Conservation (phyloP, 1,140 invertebrate species). For the Hirudo medicinalis region DNA sequence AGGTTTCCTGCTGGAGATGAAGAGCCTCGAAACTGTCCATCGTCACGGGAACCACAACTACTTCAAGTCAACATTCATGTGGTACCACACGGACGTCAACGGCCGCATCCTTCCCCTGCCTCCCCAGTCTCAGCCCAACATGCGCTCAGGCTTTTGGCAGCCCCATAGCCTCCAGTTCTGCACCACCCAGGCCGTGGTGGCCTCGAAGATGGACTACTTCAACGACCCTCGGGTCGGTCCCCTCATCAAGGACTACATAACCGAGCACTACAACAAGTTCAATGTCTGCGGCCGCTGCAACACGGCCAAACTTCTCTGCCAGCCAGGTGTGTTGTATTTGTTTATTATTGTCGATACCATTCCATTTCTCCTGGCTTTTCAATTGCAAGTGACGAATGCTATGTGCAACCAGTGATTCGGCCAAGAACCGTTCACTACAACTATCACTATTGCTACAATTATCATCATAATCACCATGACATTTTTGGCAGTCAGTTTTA, state of each 20-base stretch:
- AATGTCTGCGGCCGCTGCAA: conserved; percentile 41
- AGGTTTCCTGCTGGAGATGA: conserved; percentile 41
- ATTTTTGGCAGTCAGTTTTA: too few relatives aligned
- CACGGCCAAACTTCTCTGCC: conserved; percentile 31
- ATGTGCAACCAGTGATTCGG: too few relatives aligned
- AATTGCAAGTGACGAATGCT: too few relatives aligned
- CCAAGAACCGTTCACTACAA: too few relatives aligned
- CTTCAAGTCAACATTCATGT: conserved; percentile 47
- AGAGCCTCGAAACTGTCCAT: conserved; percentile 42
- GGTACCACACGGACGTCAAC: conserved; percentile 46
- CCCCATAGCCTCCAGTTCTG: conserved; percentile 30
- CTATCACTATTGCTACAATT: too few relatives aligned
- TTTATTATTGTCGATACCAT: neutral
- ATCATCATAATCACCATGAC: too few relatives aligned
- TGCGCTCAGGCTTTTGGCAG: too few relatives aligned
- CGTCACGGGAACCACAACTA: conserved; percentile 48
- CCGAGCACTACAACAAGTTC: conserved; percentile 39
- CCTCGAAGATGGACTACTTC: conserved; percentile 41
- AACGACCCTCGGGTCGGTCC: conserved; percentile 31
- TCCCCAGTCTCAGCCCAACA: too few relatives aligned
- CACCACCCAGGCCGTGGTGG: conserved; percentile 40
- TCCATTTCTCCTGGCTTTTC: too few relatives aligned
- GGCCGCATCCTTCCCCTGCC: conserved; percentile 36
- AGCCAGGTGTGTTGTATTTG: conserved; percentile 24
- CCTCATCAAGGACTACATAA: conserved; percentile 40